A percentile compares a stretch with the other conserved stretches of the same genome.
These are phyloP conservation scores for Zingel zingel DNA, from an alignment of 2,113 vertebrate species.

Conservation along the genomic window DNA sequence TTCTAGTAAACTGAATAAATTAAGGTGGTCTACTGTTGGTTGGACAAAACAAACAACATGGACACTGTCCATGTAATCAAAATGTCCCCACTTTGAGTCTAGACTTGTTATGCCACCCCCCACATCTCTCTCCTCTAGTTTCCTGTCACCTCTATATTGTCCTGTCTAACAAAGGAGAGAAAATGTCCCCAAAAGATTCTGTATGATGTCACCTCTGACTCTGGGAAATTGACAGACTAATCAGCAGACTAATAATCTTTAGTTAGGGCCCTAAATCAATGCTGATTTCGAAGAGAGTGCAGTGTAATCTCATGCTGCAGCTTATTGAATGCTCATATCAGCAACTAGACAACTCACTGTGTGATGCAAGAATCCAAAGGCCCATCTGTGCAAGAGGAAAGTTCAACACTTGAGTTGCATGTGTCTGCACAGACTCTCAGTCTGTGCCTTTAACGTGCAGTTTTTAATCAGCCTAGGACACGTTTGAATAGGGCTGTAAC, in stretches of 20 bases:
- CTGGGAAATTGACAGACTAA: neutral
- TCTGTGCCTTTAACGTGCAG: neutral
- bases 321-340: slow-evolving; percentile 13
- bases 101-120: neutral
- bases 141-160: neutral
- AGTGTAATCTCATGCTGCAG: neutral
- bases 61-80: neutral
- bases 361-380: slow-evolving; percentile 67
- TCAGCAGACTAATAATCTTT: neutral
- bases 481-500: neutral
- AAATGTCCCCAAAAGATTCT: neutral
- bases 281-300: neutral
- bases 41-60: neutral
- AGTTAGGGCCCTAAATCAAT: neutral
- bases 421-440: neutral
- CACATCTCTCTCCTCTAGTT: too few relatives aligned
- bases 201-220: neutral
- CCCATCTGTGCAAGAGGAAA: slow-evolving; percentile 33
- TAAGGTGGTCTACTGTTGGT: neutral
- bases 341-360: slow-evolving; percentile 19
- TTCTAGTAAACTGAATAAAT: neutral
- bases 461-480: neutral
- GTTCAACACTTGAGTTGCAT: slow-evolving; percentile 9
- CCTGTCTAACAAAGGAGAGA: neutral
- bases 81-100: neutral